Base-by-base conservation (phyloP, 1,140 invertebrate genomes). In the Pseudomyrmex flavicornis region DNA sequence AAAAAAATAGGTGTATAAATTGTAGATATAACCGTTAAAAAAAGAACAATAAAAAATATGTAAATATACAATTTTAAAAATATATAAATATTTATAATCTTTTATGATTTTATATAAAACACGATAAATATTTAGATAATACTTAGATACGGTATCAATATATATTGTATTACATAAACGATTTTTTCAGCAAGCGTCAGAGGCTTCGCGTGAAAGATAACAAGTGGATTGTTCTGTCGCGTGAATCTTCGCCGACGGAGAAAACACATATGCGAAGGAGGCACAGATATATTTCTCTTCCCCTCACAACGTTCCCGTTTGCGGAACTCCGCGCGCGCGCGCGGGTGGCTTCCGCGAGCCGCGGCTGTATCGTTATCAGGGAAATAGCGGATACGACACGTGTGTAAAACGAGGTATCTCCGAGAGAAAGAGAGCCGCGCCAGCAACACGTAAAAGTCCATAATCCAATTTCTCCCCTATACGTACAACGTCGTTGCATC, bases 391-490 rank as follows among this genome's bases (percentile, higher is more conserved):
- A 22, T 58, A 52, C n/a, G 7, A 35, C 62, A 20, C 48, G 26
- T 54, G 75, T 56, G 35, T 35, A 35, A 79, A 79, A 58, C 63
- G 63, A 69, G 75, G 5, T 74, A 54, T 65, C 52, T 65, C 48
- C 48, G 12, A 15, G 13, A 26, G 44, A 48, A 35, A 17, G 22
- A 56, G 35, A 70, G 52, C 13, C 48, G 26, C 48, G 63, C 20
- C 75, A 35, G 52, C 75, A 20, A 56, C 75, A 77, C 62, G 35
- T 66, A 72, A 72, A 80, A 69, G 46, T 61, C 66, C 54, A 54
- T 80, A 80, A 80, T 80, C 76, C 76, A 80, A 72, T 80, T 80
- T 80, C 44, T 12, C 4, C 20, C 66, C 66, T 26, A 35, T 35
- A 8, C 63, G 17, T 9, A 54, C 35, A 7, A 35, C 5, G 35